Evolutionary conservation across 2,797 vertebrate species (phyloP).

Genomic region (Chrysocyon brachyurus): DNA sequence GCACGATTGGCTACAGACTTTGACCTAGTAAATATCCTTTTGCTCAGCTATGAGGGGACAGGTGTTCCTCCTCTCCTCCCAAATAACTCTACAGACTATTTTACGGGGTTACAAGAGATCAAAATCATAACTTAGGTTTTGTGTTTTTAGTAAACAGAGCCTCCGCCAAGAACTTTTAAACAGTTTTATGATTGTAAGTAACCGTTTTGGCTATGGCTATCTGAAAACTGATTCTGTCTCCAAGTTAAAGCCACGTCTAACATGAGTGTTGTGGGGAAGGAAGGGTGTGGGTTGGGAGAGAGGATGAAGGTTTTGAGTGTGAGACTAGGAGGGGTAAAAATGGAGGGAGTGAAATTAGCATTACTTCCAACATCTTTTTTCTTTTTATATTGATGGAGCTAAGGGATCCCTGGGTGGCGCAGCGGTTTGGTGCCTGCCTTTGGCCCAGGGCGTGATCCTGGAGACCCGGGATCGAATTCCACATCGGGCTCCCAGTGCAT

Average conservation of each 20-base stretch:
- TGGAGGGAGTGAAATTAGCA: neutral
- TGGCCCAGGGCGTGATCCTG: too few relatives aligned
- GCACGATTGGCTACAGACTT: too few relatives aligned
- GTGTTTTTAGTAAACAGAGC: neutral
- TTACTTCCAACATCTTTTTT: neutral
- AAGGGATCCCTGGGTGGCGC: neutral
- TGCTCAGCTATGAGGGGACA: neutral
- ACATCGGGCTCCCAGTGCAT: too few relatives aligned
- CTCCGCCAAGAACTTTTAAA: constrained; percentile 17
- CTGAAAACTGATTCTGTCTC: neutral
- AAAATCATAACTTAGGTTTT: neutral
- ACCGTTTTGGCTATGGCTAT: neutral
- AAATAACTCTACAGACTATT: neutral
- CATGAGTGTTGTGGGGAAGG: neutral
- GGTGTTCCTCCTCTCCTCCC: neutral
- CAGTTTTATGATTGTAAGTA: neutral
- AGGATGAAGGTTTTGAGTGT: neutral
- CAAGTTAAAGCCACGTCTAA: neutral
- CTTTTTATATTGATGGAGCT: neutral
- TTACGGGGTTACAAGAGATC: neutral
- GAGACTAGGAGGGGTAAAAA: neutral
- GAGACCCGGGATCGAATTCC: too few relatives aligned
- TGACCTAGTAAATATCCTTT: neutral
- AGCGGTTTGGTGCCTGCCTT: too few relatives aligned
- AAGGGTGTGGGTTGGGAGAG: neutral